Evolutionary conservation across 2,113 vertebrate species (phyloP), one percentile per base, ranked within the genome.

Genomic region (Cavia aperea): DNA sequence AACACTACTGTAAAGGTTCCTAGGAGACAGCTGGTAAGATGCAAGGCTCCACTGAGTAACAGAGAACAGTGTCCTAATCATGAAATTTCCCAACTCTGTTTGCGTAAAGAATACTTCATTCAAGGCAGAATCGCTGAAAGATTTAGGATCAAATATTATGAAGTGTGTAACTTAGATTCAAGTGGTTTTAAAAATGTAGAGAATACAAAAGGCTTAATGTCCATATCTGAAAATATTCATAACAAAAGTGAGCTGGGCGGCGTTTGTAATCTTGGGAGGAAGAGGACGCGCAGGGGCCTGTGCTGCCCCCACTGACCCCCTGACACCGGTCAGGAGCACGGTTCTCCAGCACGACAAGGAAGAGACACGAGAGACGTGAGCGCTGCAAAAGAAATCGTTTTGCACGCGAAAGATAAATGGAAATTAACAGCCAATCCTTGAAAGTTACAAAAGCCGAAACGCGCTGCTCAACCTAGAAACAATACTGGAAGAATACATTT

Each of bases 251-350:
- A 58, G 16, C 23, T 46, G 36, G 66, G 60, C 54, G 43, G 18
- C 11, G 33, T 33, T 77, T 58, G n/a, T 81, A 49, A 14, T 63
- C 7, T 39, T 31, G n/a, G 23, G 54, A 83, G 54, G 60, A 72
- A 24, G 18, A 91, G 82, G 66, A 70, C 15, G 83, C 14, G 15
- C n/a, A 19, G 19, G 33, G 1, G 24, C 16, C 7, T 62, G 13
- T 14, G 2, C 3, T 10, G 1, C 60, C 5, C 58, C 15, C 72
- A 24, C 18, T 46, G 2, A 29, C n/a, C n/a, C n/a, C n/a, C n/a
- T n/a, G n/a, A 2, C 46, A 8, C 4, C 24, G 7, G 31, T 77
- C 78, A 63, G 19, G 43, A 54, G 14, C 13, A 19, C n/a, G 54
- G 36, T 54, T 51, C 82, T 56, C 33, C 83, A 24, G 68, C 29